Evolutionary conservation across 2,797 vertebrate genomes (phyloP).

Genomic region (Hafferia zeledoni): DNA sequence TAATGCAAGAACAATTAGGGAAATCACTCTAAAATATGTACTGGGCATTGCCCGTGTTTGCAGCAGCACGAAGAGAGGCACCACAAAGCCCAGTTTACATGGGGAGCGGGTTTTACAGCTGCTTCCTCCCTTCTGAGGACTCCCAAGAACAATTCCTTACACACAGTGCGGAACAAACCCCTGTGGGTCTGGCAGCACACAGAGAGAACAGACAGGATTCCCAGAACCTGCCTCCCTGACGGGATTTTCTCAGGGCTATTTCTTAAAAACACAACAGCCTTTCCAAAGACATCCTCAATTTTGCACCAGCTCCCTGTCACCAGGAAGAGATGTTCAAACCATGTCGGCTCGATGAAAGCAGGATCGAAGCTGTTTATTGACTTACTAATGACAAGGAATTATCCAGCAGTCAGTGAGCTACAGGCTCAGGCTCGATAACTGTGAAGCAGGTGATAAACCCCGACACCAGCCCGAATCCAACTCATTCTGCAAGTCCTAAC

Average conservation of each 20-base stretch:
- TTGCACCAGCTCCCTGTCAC: neutral
- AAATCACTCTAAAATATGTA: neutral
- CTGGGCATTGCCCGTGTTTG: neutral
- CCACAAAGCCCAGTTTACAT: neutral
- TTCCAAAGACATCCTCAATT: neutral
- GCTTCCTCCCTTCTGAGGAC: neutral
- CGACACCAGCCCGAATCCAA: accelerated
- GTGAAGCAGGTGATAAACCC: neutral
- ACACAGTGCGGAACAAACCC: neutral
- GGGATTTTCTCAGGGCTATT: neutral
- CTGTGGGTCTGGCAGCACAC: neutral
- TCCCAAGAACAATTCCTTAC: neutral
- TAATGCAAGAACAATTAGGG: neutral
- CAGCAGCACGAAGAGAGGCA: neutral
- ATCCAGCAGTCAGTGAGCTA: neutral
- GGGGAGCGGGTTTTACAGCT: neutral
- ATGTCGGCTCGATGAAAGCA: accelerated
- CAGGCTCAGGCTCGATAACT: neutral
- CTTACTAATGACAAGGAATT: slow-evolving; percentile 19
- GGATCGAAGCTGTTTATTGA: slow-evolving; percentile 9
- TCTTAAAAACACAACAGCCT: neutral
- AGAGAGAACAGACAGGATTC: neutral
- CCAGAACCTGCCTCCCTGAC: neutral
- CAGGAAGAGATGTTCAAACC: neutral
- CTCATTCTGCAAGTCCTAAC: neutral